Evolutionary conservation across 1,140 invertebrate species (phyloP).

Genomic region (Cheumatopsyche charites): DNA sequence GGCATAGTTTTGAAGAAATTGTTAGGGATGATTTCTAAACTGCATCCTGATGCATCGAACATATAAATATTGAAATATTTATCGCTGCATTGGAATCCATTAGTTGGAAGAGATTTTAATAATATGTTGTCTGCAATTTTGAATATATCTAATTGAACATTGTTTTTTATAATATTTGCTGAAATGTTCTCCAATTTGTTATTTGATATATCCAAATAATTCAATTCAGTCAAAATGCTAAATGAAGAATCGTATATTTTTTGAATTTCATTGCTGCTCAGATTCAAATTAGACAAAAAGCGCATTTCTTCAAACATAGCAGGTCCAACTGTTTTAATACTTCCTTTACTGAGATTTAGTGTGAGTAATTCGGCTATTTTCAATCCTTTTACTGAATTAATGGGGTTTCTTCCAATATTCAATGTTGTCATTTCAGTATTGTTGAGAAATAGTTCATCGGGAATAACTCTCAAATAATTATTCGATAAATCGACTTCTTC

Average conservation of each 20-base stretch:
- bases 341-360: conserved; percentile 69
- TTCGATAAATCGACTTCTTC: conserved; percentile 72
- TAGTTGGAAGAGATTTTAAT: conserved; percentile 65
- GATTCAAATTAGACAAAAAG: conserved; percentile 65
- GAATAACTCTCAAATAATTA: conserved; percentile 65
- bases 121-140: conserved; percentile 70
- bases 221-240: conserved; percentile 64
- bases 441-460: conserved; percentile 64
- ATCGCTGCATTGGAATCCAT: conserved; percentile 63
- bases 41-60: conserved; percentile 72
- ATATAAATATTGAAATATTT: conserved; percentile 68
- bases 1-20: conserved; percentile 71
- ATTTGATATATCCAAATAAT: conserved; percentile 70
- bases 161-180: conserved; percentile 69
- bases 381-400: conserved; percentile 60
- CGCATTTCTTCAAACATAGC: conserved; percentile 69
- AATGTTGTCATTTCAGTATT: conserved; percentile 67
- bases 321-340: conserved; percentile 66
- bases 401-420: conserved; percentile 64
- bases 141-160: conserved; percentile 70
- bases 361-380: conserved; percentile 63
- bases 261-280: conserved; percentile 68
- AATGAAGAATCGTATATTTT: conserved; percentile 72
- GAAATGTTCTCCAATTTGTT: conserved; percentile 69
- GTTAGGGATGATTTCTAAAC: conserved; percentile 64